Evolutionary conservation across 2,113 vertebrate species (phyloP).

Genomic region (Anoura caudifer): DNA sequence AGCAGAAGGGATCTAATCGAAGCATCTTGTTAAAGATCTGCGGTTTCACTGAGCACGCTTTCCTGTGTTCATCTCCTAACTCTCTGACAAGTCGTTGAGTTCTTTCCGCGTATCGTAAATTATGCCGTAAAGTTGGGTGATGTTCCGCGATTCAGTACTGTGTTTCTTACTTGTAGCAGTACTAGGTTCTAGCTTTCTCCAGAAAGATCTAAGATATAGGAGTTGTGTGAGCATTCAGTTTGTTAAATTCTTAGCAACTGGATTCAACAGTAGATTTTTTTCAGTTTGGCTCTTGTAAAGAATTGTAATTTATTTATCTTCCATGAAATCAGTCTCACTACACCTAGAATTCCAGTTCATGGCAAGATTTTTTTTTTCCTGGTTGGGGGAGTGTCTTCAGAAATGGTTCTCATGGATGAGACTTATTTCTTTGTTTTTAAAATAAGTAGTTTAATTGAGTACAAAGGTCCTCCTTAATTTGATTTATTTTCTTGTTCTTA

Average conservation of each 20-base stretch:
- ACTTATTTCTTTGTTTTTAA: constrained; percentile 69
- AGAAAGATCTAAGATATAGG: constrained; percentile 48
- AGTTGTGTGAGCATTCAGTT: constrained; percentile 54
- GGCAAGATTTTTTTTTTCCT: constrained; percentile 42
- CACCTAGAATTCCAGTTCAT: constrained; percentile 68
- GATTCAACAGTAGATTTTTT: constrained; percentile 70
- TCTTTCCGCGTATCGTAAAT: constrained; percentile 63
- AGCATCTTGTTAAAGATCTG: constrained; percentile 42
- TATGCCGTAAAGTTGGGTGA: constrained; percentile 46
- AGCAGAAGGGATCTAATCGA: constrained; percentile 63
- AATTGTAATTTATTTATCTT: constrained; percentile 58
- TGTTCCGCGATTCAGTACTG: constrained; percentile 32
- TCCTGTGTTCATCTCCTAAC: constrained; percentile 30
- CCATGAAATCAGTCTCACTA: constrained; percentile 52
- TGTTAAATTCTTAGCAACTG: constrained; percentile 71
- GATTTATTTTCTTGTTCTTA: constrained; percentile 44
- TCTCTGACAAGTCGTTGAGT: constrained; percentile 20
- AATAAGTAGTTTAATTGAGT: constrained; percentile 46
- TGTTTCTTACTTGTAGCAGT: constrained; percentile 52
- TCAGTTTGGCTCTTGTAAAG: constrained; percentile 63
- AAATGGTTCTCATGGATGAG: constrained; percentile 54
- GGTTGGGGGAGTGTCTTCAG: neutral
- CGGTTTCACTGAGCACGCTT: constrained; percentile 37
- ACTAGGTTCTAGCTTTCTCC: constrained; percentile 34
- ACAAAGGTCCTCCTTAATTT: constrained; percentile 41